Evolutionary conservation across 1,140 invertebrate genomes (phyloP).

Genomic region (Cydia fagiglandana): DNA sequence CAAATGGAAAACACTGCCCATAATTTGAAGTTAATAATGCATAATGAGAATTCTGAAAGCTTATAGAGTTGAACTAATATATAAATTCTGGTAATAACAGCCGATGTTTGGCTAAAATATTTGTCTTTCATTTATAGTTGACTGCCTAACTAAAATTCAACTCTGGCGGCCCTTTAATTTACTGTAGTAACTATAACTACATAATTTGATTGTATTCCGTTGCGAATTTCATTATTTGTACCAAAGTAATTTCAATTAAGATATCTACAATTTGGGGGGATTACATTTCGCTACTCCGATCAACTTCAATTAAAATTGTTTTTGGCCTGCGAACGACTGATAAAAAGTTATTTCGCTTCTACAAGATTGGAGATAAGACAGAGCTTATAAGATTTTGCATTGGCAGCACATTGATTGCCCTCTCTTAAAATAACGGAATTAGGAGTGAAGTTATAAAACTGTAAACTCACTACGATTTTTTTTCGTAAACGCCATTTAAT

Average conservation of each 20-base stretch:
- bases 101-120: background rate
- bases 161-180: background rate
- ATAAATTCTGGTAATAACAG: background rate
- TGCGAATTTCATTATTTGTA: slow-evolving; percentile 20
- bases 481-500: background rate
- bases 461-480: background rate
- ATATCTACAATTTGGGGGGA: slow-evolving; percentile 25
- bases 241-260: slow-evolving; percentile 29
- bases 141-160: slow-evolving; percentile 5
- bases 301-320: slow-evolving; percentile 30
- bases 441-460: background rate
- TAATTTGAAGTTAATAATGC: slow-evolving; percentile 3
- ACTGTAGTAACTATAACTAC: slow-evolving; percentile 16
- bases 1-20: background rate
- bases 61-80: background rate
- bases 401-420: background rate
- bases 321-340: slow-evolving; percentile 21
- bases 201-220: slow-evolving; percentile 16
- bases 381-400: slow-evolving; percentile 25
- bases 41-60: background rate
- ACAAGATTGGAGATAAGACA: slow-evolving; percentile 17
- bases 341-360: slow-evolving; percentile 30
- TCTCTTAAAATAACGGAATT: background rate
- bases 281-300: slow-evolving; percentile 29
- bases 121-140: slow-evolving; percentile 23